Base-by-base conservation (phyloP, 2,113 vertebrate species). In the Columba janthina region DNA sequence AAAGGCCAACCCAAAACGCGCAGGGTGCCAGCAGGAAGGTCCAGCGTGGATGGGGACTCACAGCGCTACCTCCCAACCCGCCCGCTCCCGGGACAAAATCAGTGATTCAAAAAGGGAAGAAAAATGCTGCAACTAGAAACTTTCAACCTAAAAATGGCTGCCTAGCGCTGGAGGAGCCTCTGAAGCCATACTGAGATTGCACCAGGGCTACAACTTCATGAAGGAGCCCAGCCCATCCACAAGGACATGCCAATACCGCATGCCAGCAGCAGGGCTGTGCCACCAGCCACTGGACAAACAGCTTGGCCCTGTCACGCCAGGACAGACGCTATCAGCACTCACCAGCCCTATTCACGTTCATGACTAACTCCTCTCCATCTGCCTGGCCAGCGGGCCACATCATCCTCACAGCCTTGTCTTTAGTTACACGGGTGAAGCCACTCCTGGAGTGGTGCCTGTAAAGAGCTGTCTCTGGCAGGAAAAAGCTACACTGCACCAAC, bases 11-110 rank as follows among this genome's bases (percentile, higher is more conserved):
- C 9, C 46, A 38, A 36, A 20, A 36, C 25, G n/a, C 42, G 7
- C 3, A 1, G 66, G 6, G 6, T 1, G 0, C 13, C 4, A 0
- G 32, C 51, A 44, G 0, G 2, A 64, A 73, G 42, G 36, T 53
- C 12, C 3, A 1, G 28, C 1, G 1, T 17, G 44, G n/a, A 44
- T 12, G 31, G 56, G 61, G 69, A 70, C 61, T 46, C 84, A 74
- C 2, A 0, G 50, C 42, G 42, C 36, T 36, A n/a, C 13, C 22
- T 79, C 36, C 29, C 51, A 48, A 62, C 34, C 34, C 40, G 17
- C 32, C 24, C 3, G 2, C 58, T 61, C 65, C 34, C 2, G 1
- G 64, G 24, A 78, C 40, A 34, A 50, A 82, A 56, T 77, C 18
- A 77, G n/a, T 38, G 67, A 83, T 32, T 12, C 42, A 51, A 34